Base-by-base conservation (phyloP, 2,888 invertebrate genomes). In the Parascotia fuliginaria region DNA sequence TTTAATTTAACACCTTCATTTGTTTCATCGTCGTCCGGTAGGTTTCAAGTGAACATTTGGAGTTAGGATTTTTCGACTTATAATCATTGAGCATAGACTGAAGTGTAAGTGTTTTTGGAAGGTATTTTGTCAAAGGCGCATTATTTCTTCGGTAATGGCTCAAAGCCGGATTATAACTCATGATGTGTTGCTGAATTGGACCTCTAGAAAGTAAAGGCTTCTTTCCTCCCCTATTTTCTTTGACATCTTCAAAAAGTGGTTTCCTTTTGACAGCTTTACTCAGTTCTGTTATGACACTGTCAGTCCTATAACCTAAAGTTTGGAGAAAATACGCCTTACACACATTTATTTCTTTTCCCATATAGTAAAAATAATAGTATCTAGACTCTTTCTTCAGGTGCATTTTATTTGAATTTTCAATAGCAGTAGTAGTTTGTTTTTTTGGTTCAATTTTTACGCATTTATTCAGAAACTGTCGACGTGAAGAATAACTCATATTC, bases 241-340 rank as follows among this genome's bases (percentile, higher is more conserved):
- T 19, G 5, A 19, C 5, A 3, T 2, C 2, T 19, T 7, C 34
- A 46, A 42, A 33, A 11, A 42, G 37, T 33, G 12, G 15, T 24
- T 45, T 45, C 33, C 38, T 51, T 44, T 42, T 51, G 37, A 51
- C 9, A n/a, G 51, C 44, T 41, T 24, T 45, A 19, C 42, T 34
- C 9, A 42, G 28, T 28, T 42, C 42, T 16, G 42, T 42, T 28
- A 42, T 42, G n/a, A 42, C 36, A 9, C 36, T 36, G 36, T 42
- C 42, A 27, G 44, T 44, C 19, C 32, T 44, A 38, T 44, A 22
- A 2, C 44, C 44, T 9, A 44, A 24, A 28, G 44, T 44, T 42
- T n/a, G 14, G 5, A 27, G 27, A 14, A 38, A 24, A n/a, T 24
- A 38, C 14, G 24, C 14, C 5, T 5, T 7, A 34, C 46, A 41